Evolutionary conservation across 2,888 invertebrate species (phyloP), one percentile per base, ranked within the genome.

Genomic region (Luperina testacea): DNA sequence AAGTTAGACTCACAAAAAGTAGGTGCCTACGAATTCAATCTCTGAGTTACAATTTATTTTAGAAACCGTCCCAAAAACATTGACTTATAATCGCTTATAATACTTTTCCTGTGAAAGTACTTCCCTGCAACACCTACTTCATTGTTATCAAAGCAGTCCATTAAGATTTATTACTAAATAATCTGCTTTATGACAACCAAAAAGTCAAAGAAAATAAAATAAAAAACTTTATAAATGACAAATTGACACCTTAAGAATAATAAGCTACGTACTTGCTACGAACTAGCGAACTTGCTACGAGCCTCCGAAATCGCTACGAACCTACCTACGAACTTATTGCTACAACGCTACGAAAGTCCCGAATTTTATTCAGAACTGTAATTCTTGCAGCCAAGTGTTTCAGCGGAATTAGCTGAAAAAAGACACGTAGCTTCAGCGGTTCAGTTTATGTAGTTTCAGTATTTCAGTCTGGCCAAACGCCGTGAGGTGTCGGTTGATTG

Each of bases 351-450:
- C 65, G 70, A 63, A 15, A 64, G 38, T 48, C 64, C 24, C 32
- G 42, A 72, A 75, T 75, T 85, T 86, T 69, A 86, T 78, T 82
- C 63, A 75, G 64, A 74, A 74, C 59, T 78, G 45, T 77, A 61
- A 78, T 83, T 79, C 65, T 38, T n/a, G 57, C 59, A 83, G 72
- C 38, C 68, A 65, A 73, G 51, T 59, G 61, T 82, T 82, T 72
- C 53, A 27, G 24, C 1, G 59, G 51, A 86, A 78, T 83, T 75
- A 72, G 24, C 73, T 74, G 72, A 57, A 83, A 77, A 78, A 77
- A 78, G 82, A 65, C 42, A 42, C 73, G 64, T 71, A 57, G 24
- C 48, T 57, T 68, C 27, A 64, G 68, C 32, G 38, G 68, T 77
- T 64, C 32, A 64, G 59, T 74, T 74, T 82, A 86, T 70, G 74